Evolutionary conservation across 1,140 invertebrate genomes (phyloP), one percentile per base, ranked within the genome.

Genomic region (Venturia canescens): DNA sequence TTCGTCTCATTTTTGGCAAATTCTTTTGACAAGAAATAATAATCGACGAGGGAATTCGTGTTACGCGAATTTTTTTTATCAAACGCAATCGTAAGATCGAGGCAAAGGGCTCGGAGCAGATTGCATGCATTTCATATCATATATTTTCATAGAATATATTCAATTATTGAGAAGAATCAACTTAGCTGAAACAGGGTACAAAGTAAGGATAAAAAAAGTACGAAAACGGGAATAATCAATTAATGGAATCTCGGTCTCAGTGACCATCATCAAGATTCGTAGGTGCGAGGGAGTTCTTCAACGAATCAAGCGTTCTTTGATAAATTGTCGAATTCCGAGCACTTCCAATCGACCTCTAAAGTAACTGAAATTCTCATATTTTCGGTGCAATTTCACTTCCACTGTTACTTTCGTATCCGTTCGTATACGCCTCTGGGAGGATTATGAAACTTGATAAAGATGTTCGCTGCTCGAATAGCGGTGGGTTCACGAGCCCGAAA

Each of bases 141-240:
- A 63, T 63, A 63, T 63, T 63, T 63, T 63, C 60, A 26, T 63
- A 63, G 23, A 27, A 9, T 63, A 63, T 63, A 63, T 63, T 63
- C 23, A 26, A 21, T 63, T 63, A 26, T 63, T 11, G 7, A 63
- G n/a, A 26, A 63, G 23, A 63, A 26, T 9, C 23, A 23, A 63
- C 60, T 26, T 63, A 26, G 60, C 60, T 27, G 60, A 63, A 63
- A 63, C 60, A 63, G 60, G 60, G 60, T 63, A 63, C 60, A 63
- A 63, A 63, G 23, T 63, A 63, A 26, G 60, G 60, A 63, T 63
- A 23, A 26, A 63, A 63, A 23, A 63, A 15, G n/a, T 16, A 44
- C 50, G 27, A 63, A 63, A 27, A 53, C 16, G 23, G 23, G 15
- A 27, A 63, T 26, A 63, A 9, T 57, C 18, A n/a, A 57, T 57